Evolutionary conservation across 1,140 invertebrate species (phyloP), one percentile per base, ranked within the genome.

Genomic region (honey bee (Apis mellifera)): DNA sequence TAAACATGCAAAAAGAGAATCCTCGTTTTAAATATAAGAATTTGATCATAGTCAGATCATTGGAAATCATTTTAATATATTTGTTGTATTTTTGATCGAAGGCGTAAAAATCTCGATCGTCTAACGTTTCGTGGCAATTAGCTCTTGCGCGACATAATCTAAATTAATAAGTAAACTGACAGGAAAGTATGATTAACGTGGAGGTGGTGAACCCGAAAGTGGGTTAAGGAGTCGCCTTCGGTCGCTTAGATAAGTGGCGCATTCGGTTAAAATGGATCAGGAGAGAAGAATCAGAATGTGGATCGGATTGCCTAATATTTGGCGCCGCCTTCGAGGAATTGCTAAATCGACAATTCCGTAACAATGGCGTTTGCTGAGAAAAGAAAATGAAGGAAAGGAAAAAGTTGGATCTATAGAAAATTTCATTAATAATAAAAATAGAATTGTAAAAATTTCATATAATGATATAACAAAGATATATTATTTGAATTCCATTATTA

Each of bases 81-180:
- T 32, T n/a, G 64, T 60, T 3, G 32, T 26, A 13, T n/a, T 32
- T 21, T 2, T 19, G 3, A 15, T 59, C 9, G 26, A 1, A 52
- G 3, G 15, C 3, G 9, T 26, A 54, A 78, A 59, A 68, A 23
- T 23, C 19, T 42, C 19, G 26, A 4, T 17, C 9, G 13, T 78
- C 32, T 26, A 52, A 59, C 72, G 50, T 78, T 77, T 73, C 54
- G 81, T 83, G 85, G 86, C 92, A 93, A 93, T 93, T 93, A 93
- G 92, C 93, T 93, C 93, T 91, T 93, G 84, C 83, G 81, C 84
- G 89, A 91, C 92, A 93, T 93, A 93, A 93, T 93, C 91, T 93
- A 93, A 93, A 93, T 93, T 93, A 93, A 93, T 93, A 93, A 93
- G 91, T 93, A 93, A 93, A 93, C 80, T 91, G 89, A 88, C 90